Evolutionary conservation across 2,888 invertebrate genomes (phyloP), one percentile per base, ranked within the genome.

Genomic region (Stenodema calcarata): DNA sequence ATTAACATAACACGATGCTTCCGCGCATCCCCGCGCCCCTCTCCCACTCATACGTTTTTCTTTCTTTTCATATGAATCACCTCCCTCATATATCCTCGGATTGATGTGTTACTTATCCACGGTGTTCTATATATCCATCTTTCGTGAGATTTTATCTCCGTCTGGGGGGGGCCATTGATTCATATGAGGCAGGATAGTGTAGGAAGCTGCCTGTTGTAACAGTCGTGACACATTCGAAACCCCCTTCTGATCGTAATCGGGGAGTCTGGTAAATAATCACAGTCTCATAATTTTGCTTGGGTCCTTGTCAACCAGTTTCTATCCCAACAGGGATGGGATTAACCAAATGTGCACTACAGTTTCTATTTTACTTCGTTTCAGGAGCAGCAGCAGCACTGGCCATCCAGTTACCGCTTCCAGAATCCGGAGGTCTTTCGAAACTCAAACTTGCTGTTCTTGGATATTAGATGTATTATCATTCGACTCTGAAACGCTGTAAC

Each of bases 1-100:
- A 86, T 86, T 86, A 79, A 79, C 86, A 86, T 86, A 86, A 86
- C 86, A 86, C 76, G 86, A 73, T 79, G 86, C 86, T 86, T 76
- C 86, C 80, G 86, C 79, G 86, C 86, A 86, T 79, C 41, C 70
- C 78, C 78, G 78, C 47, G n/a, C n/a, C 54, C 35, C 42, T 12
- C 30, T n/a, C 62, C n/a, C 62, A 18, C 62, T 62, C 35, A 23
- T 62, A 7, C 23, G 18, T 62, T 23, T 23, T 62, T 62, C 62
- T 62, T 62, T 23, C 82, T 41, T 41, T 69, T 41, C 42, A 82
- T 69, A 78, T 78, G 78, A 54, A 82, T 69, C 62, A 41, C 62
- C 42, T 82, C 54, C 42, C 82, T 82, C 82, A 69, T 69, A 82
- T 78, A 82, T 82, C 62, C 82, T 35, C 28, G 47, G 82, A 82